These are phyloP conservation scores for Boloria euphrosyne DNA, from an alignment of 2,888 invertebrate species.

Conservation along the genomic window DNA sequence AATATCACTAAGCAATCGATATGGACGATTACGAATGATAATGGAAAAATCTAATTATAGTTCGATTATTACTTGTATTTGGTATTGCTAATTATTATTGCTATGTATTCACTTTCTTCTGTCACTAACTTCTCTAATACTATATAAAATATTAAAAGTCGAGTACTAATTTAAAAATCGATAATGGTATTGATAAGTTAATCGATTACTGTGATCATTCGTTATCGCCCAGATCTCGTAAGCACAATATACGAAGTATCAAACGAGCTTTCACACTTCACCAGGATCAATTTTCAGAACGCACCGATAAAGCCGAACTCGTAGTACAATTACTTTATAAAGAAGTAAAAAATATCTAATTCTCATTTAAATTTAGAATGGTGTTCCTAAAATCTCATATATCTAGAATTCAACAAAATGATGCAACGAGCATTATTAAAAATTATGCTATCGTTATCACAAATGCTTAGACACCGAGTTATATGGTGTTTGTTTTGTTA, in stretches of 20 bases:
- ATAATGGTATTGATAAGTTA: conserved; percentile 2
- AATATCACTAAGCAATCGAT: conserved; percentile 63
- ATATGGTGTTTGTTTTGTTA: neutral
- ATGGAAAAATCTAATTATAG: conserved; percentile 3
- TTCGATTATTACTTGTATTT: conserved; percentile 6
- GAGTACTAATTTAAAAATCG: conserved; percentile 12
- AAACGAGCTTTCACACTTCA: conserved; percentile 54
- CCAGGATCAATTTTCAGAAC: conserved; percentile 45
- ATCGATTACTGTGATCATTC: conserved; percentile 12
- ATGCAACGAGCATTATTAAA: conserved; percentile 31
- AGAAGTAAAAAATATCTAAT: conserved; percentile 69
- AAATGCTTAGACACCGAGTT: conserved; percentile 12
- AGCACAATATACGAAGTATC: conserved; percentile 66
- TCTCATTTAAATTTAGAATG: conserved; percentile 68
- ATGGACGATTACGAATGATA: conserved; percentile 11
- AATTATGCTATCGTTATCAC: conserved; percentile 26
- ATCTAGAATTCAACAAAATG: conserved; percentile 47
- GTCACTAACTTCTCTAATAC: conserved; percentile 9
- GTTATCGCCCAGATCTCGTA: conserved; percentile 12
- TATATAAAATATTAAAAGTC: conserved; percentile 8
- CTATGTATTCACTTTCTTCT: conserved; percentile 3
- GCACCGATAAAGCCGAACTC: conserved; percentile 64
- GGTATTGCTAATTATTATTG: conserved; percentile 1
- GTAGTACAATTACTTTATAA: conserved; percentile 56
- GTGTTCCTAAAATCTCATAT: conserved; percentile 55